Conservation (phyloP, 2,888 invertebrate genomes). For the Luffia ferchaultella region DNA sequence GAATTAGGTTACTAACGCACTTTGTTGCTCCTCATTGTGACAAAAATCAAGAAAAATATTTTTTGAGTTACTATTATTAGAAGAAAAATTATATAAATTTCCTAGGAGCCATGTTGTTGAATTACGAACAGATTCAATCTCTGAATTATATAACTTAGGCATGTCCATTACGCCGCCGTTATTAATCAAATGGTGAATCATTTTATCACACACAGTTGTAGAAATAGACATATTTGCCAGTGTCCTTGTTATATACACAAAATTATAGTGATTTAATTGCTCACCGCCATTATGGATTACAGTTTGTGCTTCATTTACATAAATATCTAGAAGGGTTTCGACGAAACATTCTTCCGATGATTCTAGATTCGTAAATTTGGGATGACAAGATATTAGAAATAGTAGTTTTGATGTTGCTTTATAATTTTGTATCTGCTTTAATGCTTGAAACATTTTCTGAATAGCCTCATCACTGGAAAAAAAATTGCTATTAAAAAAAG, state of each 20-base stretch:
- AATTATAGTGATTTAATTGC: constrained; percentile 18
- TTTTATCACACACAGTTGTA: not conserved
- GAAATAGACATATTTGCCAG: constrained; percentile 29
- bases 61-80: constrained; percentile 17
- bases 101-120: constrained; percentile 41
- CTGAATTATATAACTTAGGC: constrained; percentile 11
- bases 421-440: not conserved
- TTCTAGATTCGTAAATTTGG: constrained; percentile 20
- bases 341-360: constrained; percentile 20
- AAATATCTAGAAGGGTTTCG: constrained; percentile 22
- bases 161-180: not conserved
- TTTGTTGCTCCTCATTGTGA: too few relatives aligned
- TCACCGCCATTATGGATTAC: constrained; percentile 13
- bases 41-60: too few relatives aligned
- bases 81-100: constrained; percentile 30
- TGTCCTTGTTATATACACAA: constrained; percentile 29
- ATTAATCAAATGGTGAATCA: not conserved
- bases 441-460: constrained; percentile 20
- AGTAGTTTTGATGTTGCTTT: constrained; percentile 24
- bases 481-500: too few relatives aligned
- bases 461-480: constrained; percentile 33
- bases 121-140: constrained; percentile 18
- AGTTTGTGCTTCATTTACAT: constrained; percentile 17
- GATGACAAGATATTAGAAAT: constrained; percentile 39
- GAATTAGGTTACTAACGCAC: too few relatives aligned